phyloP scores from a whole-genome alignment of 2,797 vertebrate species.

The Melanotaenia pygmaea region DNA sequence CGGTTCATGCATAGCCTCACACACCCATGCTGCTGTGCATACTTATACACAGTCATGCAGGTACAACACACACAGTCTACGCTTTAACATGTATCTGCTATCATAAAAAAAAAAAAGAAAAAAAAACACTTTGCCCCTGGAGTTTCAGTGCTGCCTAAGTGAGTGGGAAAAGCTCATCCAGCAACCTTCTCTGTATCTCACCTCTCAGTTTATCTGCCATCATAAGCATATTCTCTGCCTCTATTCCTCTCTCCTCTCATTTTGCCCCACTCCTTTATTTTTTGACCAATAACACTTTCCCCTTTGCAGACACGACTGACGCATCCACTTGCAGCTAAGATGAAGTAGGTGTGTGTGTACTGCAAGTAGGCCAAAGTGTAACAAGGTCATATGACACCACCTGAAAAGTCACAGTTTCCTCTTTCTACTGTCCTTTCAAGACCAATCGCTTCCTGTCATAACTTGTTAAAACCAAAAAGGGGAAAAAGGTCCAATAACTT shows the following conservation, averaged over 20 bases:
- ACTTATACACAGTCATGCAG: constrained; percentile 12
- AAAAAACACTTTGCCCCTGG: constrained; percentile 36
- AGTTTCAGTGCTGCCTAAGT: constrained; percentile 42
- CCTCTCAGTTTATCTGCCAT: constrained; percentile 51
- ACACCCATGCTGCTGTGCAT: constrained; percentile 21
- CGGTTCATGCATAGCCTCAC: constrained; percentile 46
- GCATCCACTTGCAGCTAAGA: constrained; percentile 16
- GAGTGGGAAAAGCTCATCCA: constrained; percentile 39
- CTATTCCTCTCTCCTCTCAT: constrained; percentile 10
- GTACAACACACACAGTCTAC: constrained; percentile 20
- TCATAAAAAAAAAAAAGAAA: constrained; percentile 19
- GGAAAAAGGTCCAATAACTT: constrained; percentile 17
- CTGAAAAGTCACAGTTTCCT: constrained; percentile 56
- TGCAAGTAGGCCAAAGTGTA: constrained; percentile 18
- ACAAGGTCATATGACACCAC: constrained; percentile 41
- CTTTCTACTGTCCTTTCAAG: constrained; percentile 25
- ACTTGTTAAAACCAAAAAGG: constrained; percentile 48
- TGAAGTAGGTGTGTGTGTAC: not conserved
- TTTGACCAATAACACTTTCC: constrained; percentile 27
- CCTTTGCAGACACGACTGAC: constrained; percentile 24
- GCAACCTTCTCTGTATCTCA: constrained; percentile 43
- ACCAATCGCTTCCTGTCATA: constrained; percentile 50
- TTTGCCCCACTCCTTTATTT: constrained; percentile 36
- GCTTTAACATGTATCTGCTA: constrained; percentile 47
- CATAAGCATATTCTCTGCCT: constrained; percentile 59